Evolutionary conservation across 2,888 invertebrate genomes (phyloP).

Genomic region (Adelphocoris suturalis): DNA sequence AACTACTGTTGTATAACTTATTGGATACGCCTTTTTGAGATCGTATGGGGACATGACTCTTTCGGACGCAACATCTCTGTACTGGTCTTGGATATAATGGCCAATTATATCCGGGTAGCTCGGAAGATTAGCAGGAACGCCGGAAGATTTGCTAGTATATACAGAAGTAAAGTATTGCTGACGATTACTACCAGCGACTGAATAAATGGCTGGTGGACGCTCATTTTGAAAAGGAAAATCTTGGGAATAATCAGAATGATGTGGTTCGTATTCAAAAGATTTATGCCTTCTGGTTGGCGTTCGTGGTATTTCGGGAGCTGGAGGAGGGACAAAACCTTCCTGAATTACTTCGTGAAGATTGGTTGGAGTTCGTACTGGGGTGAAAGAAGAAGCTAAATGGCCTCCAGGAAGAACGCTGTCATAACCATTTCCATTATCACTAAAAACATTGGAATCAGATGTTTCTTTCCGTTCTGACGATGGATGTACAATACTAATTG

Average conservation of each 20-base stretch:
- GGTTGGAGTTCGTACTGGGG: conserved; percentile 80
- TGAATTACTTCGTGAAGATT: conserved; percentile 66
- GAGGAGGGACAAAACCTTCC: conserved; percentile 75
- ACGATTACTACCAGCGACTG: conserved; percentile 86
- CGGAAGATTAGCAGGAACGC: conserved; percentile 81
- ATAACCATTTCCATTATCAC: conserved; percentile 73
- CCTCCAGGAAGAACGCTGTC: conserved; percentile 77
- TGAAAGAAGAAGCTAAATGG: conserved; percentile 81
- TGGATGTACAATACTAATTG: conserved; percentile 71
- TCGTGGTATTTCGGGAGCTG: conserved; percentile 77
- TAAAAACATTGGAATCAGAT: conserved; percentile 57
- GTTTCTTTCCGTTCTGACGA: conserved; percentile 64
- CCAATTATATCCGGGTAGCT: conserved; percentile 85
- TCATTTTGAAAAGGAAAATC: conserved; percentile 79
- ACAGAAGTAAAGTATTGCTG: conserved; percentile 86
- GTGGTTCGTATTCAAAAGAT: conserved; percentile 76
- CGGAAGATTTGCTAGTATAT: conserved; percentile 84
- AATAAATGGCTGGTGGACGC: conserved; percentile 86
- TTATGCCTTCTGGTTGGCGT: conserved; percentile 77
- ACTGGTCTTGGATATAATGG: conserved; percentile 80
- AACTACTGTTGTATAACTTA: conserved; percentile 61
- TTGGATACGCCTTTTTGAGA: conserved; percentile 58
- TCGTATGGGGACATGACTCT: conserved; percentile 42
- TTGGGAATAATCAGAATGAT: conserved; percentile 78
- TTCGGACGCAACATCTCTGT: conserved; percentile 51